These are phyloP conservation scores for Ostrea denselamellosa DNA, from an alignment of 1,140 invertebrate species.

Conservation along the genomic window DNA sequence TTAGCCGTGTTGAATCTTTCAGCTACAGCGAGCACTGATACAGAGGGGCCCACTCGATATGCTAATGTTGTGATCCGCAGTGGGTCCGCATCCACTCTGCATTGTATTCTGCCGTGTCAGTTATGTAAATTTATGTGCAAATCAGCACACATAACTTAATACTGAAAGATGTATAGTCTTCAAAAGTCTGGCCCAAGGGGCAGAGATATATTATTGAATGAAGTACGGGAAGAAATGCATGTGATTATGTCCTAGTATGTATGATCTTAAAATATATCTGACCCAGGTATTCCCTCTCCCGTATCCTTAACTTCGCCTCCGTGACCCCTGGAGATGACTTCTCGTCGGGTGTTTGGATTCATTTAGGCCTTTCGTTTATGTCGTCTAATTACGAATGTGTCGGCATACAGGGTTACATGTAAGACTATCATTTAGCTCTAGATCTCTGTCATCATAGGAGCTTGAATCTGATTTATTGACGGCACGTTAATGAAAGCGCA, in stretches of 20 bases:
- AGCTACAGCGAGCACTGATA: constrained; percentile 22
- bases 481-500: constrained; percentile 34
- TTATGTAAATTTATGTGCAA: constrained; percentile 35
- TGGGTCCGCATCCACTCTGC: neutral
- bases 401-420: constrained; percentile 31
- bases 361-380: constrained; percentile 22
- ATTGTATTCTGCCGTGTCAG: neutral
- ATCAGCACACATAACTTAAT: constrained; percentile 6
- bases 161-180: neutral
- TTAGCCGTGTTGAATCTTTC: constrained; percentile 14
- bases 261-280: neutral
- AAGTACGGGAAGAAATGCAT: neutral
- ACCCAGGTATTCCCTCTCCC: neutral
- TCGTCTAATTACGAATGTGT: constrained; percentile 32
- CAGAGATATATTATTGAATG: neutral
- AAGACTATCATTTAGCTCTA: constrained; percentile 3
- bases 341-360: constrained; percentile 31
- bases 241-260: neutral
- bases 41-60: constrained; percentile 13
- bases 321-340: constrained; percentile 22
- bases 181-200: neutral
- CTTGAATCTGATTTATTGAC: constrained; percentile 35
- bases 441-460: constrained; percentile 27
- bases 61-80: neutral
- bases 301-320: neutral